Percentiles rank a stretch among this genome's conserved stretches.
Evolutionary conservation across 30 jellyfish, hydroid and myxozoan species (phyloP).

Genomic region (Mastigias papua): DNA sequence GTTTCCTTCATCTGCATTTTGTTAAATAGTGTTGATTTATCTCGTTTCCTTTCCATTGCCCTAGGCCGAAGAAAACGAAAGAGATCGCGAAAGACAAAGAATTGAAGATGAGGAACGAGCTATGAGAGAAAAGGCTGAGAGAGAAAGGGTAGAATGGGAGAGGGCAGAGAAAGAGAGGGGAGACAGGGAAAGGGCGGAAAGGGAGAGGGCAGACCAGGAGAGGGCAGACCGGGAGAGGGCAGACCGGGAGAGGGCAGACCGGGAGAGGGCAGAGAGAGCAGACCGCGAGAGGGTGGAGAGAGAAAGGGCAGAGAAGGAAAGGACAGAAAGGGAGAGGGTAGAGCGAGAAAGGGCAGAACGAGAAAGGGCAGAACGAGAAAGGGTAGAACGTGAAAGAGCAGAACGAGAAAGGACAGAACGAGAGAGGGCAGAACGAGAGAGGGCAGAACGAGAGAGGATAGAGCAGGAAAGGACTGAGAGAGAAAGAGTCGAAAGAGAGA

Average conservation of each 20-base stretch:
- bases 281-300: conserved; percentile 31
- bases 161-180: conserved; percentile 34
- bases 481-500: conserved; percentile 33
- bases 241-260: conserved; percentile 30
- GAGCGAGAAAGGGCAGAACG: conserved; percentile 30
- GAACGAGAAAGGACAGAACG: background rate
- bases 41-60: background rate
- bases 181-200: conserved; percentile 35
- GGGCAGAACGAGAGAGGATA: conserved; percentile 9
- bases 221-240: conserved; percentile 35
- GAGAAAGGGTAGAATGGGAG: conserved; percentile 43
- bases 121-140: conserved; percentile 12
- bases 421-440: background rate
- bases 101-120: conserved; percentile 30
- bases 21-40: background rate
- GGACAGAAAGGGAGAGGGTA: conserved; percentile 23
- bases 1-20: background rate
- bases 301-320: conserved; percentile 43
- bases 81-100: conserved; percentile 38
- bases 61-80: conserved; percentile 53
- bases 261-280: conserved; percentile 49
- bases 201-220: conserved; percentile 41
- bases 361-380: background rate
- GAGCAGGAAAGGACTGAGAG: conserved; percentile 37
- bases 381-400: background rate